phyloP scores from a whole-genome alignment of 2,888 invertebrate species.

The Lasioglossum calceatum region DNA sequence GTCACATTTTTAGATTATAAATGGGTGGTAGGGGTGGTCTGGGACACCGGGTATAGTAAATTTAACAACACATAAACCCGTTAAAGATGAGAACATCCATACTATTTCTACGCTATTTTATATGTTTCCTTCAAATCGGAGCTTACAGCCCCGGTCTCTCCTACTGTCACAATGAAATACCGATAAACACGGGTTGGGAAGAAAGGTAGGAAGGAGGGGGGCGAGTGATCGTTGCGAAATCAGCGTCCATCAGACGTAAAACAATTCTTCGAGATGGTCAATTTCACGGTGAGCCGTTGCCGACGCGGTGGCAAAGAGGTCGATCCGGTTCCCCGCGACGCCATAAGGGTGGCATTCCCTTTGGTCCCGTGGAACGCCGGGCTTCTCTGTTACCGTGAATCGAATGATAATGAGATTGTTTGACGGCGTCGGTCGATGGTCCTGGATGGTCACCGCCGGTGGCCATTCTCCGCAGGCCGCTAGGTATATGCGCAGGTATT shows the following conservation, averaged over 20 bases:
- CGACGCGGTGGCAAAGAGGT: slow-evolving; percentile 41
- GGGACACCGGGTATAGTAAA: too few relatives aligned
- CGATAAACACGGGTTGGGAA: too few relatives aligned
- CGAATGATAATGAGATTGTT: slow-evolving; percentile 83
- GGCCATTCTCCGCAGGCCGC: slow-evolving; percentile 57
- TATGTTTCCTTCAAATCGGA: too few relatives aligned
- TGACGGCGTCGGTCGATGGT: slow-evolving; percentile 63
- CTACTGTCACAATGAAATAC: too few relatives aligned
- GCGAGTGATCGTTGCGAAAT: neutral
- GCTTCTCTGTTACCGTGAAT: slow-evolving; percentile 80
- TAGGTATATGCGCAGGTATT: slow-evolving; percentile 40
- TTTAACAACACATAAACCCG: too few relatives aligned
- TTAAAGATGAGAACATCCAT: too few relatives aligned
- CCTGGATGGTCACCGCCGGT: slow-evolving; percentile 43
- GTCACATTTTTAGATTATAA: too few relatives aligned
- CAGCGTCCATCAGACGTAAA: neutral
- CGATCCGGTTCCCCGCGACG: neutral
- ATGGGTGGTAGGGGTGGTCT: too few relatives aligned
- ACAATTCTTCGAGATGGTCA: slow-evolving; percentile 31
- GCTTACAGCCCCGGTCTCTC: too few relatives aligned
- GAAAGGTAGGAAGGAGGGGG: too few relatives aligned
- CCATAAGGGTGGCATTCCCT: slow-evolving; percentile 50
- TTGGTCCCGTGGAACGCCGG: slow-evolving; percentile 45
- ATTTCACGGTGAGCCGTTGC: slow-evolving; percentile 21
- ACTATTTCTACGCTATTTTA: too few relatives aligned